Conservation (phyloP, 2,113 vertebrate species). For the Lophura nycthemera region DNA sequence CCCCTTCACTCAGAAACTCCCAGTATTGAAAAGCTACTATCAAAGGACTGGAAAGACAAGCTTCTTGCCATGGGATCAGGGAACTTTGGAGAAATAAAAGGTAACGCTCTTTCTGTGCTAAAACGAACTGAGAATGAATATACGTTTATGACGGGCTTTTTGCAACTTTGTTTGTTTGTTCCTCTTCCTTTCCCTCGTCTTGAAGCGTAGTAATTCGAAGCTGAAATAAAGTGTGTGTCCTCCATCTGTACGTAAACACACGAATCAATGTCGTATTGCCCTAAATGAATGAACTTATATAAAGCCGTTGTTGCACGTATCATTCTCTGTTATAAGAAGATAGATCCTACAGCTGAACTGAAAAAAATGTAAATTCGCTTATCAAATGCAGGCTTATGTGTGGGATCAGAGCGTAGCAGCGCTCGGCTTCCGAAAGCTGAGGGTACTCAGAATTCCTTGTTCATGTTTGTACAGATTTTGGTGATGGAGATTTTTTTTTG, state of each 20-base stretch:
- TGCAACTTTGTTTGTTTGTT: constrained; percentile 9
- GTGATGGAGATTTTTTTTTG: background rate
- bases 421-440: background rate
- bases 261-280: background rate
- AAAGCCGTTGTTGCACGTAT: constrained; percentile 19
- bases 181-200: background rate
- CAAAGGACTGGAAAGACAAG: constrained; percentile 99
- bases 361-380: background rate
- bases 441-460: background rate
- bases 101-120: constrained; percentile 74
- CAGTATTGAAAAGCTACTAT: constrained; percentile 98
- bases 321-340: background rate
- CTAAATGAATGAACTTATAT: background rate
- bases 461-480: constrained; percentile 22
- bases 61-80: constrained; percentile 99
- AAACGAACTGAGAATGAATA: constrained; percentile 29
- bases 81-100: constrained; percentile 99
- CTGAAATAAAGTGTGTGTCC: background rate
- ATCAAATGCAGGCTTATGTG: background rate
- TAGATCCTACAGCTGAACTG: background rate
- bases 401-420: background rate
- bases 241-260: constrained; percentile 14
- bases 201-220: background rate
- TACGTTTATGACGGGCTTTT: background rate
- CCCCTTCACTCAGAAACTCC: constrained; percentile 89